These are phyloP conservation scores for Phylloscopus trochiloides DNA, from an alignment of 2,113 vertebrate genomes.

Conservation along the genomic window DNA sequence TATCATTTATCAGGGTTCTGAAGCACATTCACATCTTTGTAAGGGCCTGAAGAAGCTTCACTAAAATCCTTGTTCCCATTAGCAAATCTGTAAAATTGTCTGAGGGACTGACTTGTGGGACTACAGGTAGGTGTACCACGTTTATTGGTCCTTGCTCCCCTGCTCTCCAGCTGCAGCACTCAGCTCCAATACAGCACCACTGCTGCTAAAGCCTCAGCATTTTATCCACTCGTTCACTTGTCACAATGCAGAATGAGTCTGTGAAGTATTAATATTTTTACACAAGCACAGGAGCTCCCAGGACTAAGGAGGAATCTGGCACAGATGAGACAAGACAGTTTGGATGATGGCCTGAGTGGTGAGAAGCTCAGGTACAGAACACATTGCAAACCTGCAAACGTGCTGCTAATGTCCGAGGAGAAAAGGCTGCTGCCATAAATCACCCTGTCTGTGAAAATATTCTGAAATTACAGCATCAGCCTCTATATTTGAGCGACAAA, in stretches of 20 bases:
- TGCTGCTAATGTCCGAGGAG: neutral
- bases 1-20: slow-evolving; percentile 32
- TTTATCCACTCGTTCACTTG: neutral
- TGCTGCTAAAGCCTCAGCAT: neutral
- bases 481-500: neutral
- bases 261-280: neutral
- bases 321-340: neutral
- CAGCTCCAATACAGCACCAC: neutral
- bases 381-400: rapidly evolving
- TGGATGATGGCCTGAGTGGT: neutral
- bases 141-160: neutral
- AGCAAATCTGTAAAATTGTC: slow-evolving; percentile 27
- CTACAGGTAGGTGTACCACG: neutral
- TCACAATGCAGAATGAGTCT: neutral
- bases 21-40: slow-evolving; percentile 23
- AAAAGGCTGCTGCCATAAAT: neutral
- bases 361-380: neutral
- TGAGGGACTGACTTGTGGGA: slow-evolving; percentile 14
- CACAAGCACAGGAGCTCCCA: neutral
- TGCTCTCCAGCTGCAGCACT: neutral
- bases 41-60: neutral
- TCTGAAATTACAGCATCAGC: neutral
- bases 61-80: slow-evolving; percentile 15
- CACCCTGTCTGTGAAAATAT: neutral
- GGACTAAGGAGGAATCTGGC: neutral